Base-by-base conservation (phyloP, 1,140 invertebrate species). In the Brachionus paranguensis region DNA sequence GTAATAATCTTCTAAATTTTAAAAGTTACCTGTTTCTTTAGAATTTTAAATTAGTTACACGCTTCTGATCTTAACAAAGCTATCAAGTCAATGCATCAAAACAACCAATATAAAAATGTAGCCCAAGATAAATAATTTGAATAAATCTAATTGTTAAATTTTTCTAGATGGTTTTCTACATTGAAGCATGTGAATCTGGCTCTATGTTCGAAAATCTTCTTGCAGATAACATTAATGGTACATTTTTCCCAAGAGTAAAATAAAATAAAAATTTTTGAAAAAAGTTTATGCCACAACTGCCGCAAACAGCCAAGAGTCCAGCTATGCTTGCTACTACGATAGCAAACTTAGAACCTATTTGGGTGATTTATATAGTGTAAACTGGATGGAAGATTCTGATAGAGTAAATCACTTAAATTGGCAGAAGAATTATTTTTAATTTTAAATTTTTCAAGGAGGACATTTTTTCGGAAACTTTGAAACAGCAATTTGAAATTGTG, bases 111-210 rank as follows among this genome's bases (percentile, higher is more conserved):
- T 87, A 87, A 83, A 68, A 88, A 91, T 86, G 89, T 89, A 55
- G 33, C n/a, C 55, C 12, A 60, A 29, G 50, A 37, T 5, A 27
- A 17, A 72, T 37, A n/a, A 53, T 27, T 43, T 76, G 33, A 37
- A 37, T 37, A 37, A 7, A 37, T 37, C 6, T 37, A 37, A 37
- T 37, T 37, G 0, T 5, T 37, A 37, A 7, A 7, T 37, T 27
- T 83, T 83, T 76, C 27, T 86, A 92, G 91, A 86, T 92, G 88
- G 90, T 92, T 11, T 88, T 93, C 70, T 93, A 93, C 87, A 86
- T 93, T 79, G 92, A 93, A 87, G 91, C 92, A 12, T 93, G 92
- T 88, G 91, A 93, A 87, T 92, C 91, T 60, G 92, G 92, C 7
- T 93, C 92, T 1, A 93, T 93, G 91, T 93, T 93, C 88, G 87